Evolutionary conservation across 2,113 vertebrate genomes (phyloP).

Genomic region (Muntiacus reevesi): DNA sequence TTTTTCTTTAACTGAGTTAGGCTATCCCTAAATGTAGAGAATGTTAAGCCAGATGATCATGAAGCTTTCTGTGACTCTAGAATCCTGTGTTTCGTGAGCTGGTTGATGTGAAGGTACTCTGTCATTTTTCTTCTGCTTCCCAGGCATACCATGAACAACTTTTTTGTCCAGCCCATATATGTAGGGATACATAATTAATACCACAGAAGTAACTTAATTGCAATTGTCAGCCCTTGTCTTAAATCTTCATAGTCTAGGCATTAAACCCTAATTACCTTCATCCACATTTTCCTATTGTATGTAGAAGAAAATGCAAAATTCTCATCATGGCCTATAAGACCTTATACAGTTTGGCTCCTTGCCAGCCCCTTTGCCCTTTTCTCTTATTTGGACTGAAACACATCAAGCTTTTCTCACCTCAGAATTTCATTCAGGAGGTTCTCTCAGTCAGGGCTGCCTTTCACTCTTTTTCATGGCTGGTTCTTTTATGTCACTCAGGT

Average conservation of each 20-base stretch:
- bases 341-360: not conserved
- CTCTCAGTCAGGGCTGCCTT: not conserved
- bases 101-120: not conserved
- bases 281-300: not conserved
- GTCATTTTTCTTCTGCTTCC: not conserved
- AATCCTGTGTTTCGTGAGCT: not conserved
- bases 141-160: not conserved
- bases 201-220: not conserved
- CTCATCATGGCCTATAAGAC: not conserved
- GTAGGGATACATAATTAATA: not conserved
- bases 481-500: not conserved
- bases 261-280: not conserved
- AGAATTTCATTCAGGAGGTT: not conserved
- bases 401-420: not conserved
- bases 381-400: not conserved
- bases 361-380: not conserved
- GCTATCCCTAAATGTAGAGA: not conserved
- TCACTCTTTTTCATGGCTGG: not conserved
- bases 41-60: not conserved
- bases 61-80: not conserved
- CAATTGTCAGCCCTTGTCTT: not conserved
- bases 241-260: not conserved
- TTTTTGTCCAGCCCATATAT: not conserved
- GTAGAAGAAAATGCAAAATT: not conserved
- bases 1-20: not conserved